phyloP scores from a whole-genome alignment of 1,140 invertebrate genomes.

The Melitaea cinxia region DNA sequence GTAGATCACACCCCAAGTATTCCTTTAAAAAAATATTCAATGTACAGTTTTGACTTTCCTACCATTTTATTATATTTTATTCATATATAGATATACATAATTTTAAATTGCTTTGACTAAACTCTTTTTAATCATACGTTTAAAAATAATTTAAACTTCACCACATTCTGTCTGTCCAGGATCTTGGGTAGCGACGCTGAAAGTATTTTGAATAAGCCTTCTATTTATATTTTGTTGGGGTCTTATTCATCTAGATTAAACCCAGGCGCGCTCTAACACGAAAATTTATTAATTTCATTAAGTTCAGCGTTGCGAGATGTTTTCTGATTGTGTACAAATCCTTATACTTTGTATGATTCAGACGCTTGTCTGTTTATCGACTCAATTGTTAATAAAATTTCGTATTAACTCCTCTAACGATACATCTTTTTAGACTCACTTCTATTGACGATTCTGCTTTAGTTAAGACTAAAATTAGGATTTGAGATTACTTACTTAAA shows the following conservation, averaged over 20 bases:
- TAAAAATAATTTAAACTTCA: neutral
- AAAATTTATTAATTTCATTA: constrained; percentile 36
- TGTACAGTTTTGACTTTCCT: too few species aligned
- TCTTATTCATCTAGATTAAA: constrained; percentile 27
- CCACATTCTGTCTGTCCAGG: neutral
- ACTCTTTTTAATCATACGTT: neutral
- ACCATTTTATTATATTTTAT: too few species aligned
- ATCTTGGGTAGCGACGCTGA: constrained; percentile 6
- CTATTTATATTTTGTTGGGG: constrained; percentile 25
- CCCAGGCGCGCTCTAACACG: constrained; percentile 12
- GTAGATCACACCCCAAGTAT: too few species aligned
- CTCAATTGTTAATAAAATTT: constrained; percentile 26
- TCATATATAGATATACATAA: too few species aligned
- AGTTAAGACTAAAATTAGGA: too few species aligned
- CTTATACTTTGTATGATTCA: constrained; percentile 25
- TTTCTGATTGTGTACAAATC: constrained; percentile 34
- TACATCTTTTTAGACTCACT: neutral
- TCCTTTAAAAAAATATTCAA: too few species aligned
- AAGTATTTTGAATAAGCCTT: constrained; percentile 22
- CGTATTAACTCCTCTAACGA: neutral
- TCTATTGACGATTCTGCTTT: too few species aligned
- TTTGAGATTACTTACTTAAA: too few species aligned
- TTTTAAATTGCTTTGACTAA: neutral
- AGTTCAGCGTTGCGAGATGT: constrained; percentile 15
- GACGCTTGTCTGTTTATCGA: constrained; percentile 11